A percentile compares a stretch with the other conserved stretches of the same genome.
Evolutionary conservation across 2,797 vertebrate genomes (phyloP).

Genomic region (Zenarchopterus dispar): DNA sequence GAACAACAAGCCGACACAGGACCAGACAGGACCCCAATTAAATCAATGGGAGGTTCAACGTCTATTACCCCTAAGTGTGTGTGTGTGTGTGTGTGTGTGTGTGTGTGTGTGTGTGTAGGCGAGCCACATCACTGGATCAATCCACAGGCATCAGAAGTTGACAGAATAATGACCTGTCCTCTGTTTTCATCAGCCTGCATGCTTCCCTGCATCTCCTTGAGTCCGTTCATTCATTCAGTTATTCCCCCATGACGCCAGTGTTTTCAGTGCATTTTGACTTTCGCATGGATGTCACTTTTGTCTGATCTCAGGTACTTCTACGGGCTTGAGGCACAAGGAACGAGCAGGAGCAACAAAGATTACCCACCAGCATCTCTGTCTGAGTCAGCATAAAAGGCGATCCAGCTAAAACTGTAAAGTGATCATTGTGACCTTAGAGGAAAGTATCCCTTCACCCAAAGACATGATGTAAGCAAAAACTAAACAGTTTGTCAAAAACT

Average conservation of each 20-base stretch:
- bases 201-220: constrained; percentile 9
- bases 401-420: no score
- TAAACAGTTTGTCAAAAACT: no score
- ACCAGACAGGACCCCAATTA: constrained; percentile 59
- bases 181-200: constrained; percentile 45
- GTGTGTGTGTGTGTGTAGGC: constrained; percentile 11
- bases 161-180: constrained; percentile 65
- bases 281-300: no score
- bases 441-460: no score
- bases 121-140: constrained; percentile 45
- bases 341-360: no score
- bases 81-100: constrained; percentile 17
- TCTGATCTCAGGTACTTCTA: no score
- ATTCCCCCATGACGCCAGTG: not conserved
- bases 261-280: not conserved
- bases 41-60: constrained; percentile 63
- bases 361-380: no score
- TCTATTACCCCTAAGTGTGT: constrained; percentile 21
- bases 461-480: no score
- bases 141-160: constrained; percentile 45
- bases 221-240: constrained; percentile 23
- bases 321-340: no score
- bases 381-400: no score
- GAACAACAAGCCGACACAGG: constrained; percentile 57
- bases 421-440: no score